Base-by-base conservation (phyloP, 2,888 invertebrate species). In the Pristionchus exspectatus region DNA sequence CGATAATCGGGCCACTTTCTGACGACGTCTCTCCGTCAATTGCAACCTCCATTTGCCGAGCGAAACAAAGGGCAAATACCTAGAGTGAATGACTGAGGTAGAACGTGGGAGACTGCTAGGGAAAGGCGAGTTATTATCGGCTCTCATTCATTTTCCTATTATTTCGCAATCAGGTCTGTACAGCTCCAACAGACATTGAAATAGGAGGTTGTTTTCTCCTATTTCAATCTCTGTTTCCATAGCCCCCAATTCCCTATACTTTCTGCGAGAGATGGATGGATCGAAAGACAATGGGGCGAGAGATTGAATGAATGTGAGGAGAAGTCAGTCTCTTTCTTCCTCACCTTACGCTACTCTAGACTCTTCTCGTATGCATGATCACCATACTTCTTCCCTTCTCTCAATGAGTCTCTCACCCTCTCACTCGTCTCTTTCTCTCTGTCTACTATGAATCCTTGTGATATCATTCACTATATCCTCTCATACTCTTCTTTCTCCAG, bases 51-150 rank as follows among this genome's bases (percentile, higher is more conserved):
- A 27, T 54, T 81, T 54, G 81, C n/a, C 81, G 12, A 50, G 81
- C n/a, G 81, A 50, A 81, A 81, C 81, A 81, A 81, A 81, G 81
- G 81, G 27, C 81, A 81, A 81, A 81, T 54, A 50, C n/a, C 81
- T 50, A 24, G 24, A 81, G 50, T 27, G 50, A 50, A 27, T 81
- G 50, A 54, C 50, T 54, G 30, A 12, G 44, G n/a, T 14, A 81
- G 50, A 44, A 27, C n/a, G 54, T 10, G 50, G 50, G 81, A 50
- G 81, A 81, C 50, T 54, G 14, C 33, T 50, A 50, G 72, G 72
- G 30, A 33, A 72, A 33, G 33, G 72, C 44, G 12, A 50, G 38
- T 74, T 24, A 50, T 50, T 50, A 50, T 50, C 44, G 44, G 1
- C 44, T 50, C 44, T 50, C 21, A 56, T 56, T 56, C 14, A 56